Conservation (phyloP, 2,888 invertebrate species). For the Leistus spinibarbis region DNA sequence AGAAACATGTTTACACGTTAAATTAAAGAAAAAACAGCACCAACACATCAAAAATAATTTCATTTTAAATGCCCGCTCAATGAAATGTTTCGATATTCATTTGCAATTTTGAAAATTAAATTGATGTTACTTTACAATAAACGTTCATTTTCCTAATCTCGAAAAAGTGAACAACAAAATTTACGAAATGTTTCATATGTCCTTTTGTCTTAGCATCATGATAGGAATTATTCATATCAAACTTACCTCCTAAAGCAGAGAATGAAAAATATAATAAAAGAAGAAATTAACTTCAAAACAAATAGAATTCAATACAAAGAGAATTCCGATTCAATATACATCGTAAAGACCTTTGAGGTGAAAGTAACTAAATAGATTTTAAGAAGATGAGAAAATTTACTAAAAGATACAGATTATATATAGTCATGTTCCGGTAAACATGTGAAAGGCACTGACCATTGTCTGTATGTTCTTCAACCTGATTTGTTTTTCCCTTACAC, state of each 20-base stretch:
- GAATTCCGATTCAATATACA: neutral
- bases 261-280: neutral
- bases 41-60: no score
- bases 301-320: neutral
- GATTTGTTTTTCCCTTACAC: slow-evolving; percentile 68
- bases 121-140: no score
- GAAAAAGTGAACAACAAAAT: neutral
- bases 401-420: neutral
- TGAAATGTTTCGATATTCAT: no score
- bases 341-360: neutral
- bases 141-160: no score
- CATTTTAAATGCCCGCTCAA: no score
- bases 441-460: slow-evolving; percentile 52
- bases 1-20: no score
- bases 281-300: neutral
- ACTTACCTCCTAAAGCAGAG: neutral
- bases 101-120: no score
- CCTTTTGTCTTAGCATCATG: neutral
- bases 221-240: neutral
- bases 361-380: slow-evolving; percentile 11
- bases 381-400: neutral
- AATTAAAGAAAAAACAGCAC: no score
- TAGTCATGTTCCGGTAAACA: slow-evolving; percentile 5
- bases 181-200: neutral
- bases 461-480: slow-evolving; percentile 64